A percentile compares a stretch with the other conserved stretches of the same genome.
Evolutionary conservation across 2,113 vertebrate genomes (phyloP).

Genomic region (Passerina amoena): DNA sequence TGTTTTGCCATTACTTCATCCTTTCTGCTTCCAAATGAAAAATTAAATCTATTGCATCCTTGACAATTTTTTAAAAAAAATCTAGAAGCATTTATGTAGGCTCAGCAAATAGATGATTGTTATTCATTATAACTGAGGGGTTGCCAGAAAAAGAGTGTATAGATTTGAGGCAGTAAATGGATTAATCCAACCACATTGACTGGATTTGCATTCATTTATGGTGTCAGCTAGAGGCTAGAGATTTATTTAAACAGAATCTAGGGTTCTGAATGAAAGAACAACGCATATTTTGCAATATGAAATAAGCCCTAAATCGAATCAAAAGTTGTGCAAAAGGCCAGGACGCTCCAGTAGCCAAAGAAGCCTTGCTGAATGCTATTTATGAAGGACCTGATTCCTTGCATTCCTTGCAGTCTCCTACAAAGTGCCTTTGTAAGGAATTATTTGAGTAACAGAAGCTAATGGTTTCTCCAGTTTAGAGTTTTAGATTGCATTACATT

Average conservation of each 20-base stretch:
- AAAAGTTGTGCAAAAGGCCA: neutral
- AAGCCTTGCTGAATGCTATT: neutral
- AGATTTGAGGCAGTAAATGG: conserved; percentile 5
- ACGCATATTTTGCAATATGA: neutral
- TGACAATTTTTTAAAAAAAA: neutral
- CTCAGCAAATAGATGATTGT: neutral
- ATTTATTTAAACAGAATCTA: conserved; percentile 24
- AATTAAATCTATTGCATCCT: neutral
- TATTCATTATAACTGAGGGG: neutral
- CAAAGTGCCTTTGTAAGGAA: neutral
- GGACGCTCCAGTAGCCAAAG: neutral
- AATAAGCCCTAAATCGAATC: neutral
- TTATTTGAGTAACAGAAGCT: neutral
- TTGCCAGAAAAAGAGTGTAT: neutral
- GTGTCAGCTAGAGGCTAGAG: conserved; percentile 5
- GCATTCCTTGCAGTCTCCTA: neutral
- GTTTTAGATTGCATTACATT: neutral
- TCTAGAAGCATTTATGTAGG: neutral
- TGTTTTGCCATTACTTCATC: neutral
- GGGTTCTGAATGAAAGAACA: neutral
- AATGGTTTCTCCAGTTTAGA: neutral
- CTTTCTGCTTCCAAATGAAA: neutral
- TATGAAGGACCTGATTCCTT: neutral
- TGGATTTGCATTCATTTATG: conserved; percentile 38
- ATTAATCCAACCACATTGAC: conserved; percentile 18